Base-by-base conservation (phyloP, 2,113 vertebrate species). In the Diadophis punctatus region DNA sequence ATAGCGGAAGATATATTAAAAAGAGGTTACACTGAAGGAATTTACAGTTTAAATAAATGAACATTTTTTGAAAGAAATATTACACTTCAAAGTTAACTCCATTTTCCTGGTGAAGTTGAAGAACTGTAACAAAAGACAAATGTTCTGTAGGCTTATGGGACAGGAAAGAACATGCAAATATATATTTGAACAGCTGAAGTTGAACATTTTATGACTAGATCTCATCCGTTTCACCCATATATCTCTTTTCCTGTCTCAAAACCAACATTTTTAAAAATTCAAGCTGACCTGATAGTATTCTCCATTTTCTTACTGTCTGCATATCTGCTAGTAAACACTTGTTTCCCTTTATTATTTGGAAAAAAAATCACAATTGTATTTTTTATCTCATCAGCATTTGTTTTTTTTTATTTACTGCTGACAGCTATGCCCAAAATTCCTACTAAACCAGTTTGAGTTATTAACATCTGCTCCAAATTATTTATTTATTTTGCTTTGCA, bases 381-480 rank as follows among this genome's bases (percentile, higher is more conserved):
- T 96, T 95, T 84, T 90, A 92, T 53, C 87, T 94, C n/a, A 39
- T 87, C 34, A 60, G 46, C 90, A 2, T 39, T 80, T 80, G 34
- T 39, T 87, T 96, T 58, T 63, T 94, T 94, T 92, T 88, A 84
- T 93, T 94, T 92, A 94, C 25, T 94, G 91, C 84, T 96, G 95
- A 93, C 94, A 94, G 56, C 68, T 7, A 84, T 96, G 95, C 89
- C 95, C 95, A 90, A 95, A 96, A 92, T 95, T 84, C 88, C 87
- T 92, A 56, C 92, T 94, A 95, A 96, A 96, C 88, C 93, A 87
- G 68, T 90, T 89, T 92, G 93, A 96, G 86, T 90, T 96, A 95
- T 94, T 92, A 96, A 94, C 97, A 96, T 96, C 96, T 97, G 96
- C 94, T 97, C 92, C 55, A 86, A 93, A 94, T 94, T 95, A 96